phyloP scores from a whole-genome alignment of 2,888 invertebrate genomes.

The Acleris sparsana region DNA sequence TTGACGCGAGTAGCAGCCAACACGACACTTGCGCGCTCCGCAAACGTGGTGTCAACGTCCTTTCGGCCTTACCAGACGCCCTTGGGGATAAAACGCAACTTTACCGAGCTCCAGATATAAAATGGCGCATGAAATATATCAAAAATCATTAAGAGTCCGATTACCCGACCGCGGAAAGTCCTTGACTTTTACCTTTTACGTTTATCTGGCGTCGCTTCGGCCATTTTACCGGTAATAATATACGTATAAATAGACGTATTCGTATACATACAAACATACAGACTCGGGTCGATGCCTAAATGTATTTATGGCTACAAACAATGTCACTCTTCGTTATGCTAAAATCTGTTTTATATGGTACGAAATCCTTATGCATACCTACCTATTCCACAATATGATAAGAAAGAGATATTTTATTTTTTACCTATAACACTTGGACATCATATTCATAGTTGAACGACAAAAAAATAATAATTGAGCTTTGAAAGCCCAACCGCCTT shows the following conservation, averaged over 20 bases:
- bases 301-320: too few relatives aligned
- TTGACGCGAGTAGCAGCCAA: background rate
- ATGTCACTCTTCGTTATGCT: too few relatives aligned
- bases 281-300: too few relatives aligned
- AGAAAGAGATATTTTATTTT: too few relatives aligned
- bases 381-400: too few relatives aligned
- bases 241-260: background rate
- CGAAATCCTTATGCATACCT: too few relatives aligned
- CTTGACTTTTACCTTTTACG: conserved; percentile 30
- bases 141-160: conserved; percentile 20
- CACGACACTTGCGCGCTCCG: background rate
- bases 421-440: too few relatives aligned
- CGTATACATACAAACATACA: too few relatives aligned
- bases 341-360: too few relatives aligned
- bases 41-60: conserved; percentile 5
- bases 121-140: conserved; percentile 18
- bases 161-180: conserved; percentile 15
- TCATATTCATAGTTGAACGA: too few relatives aligned
- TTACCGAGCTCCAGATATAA: conserved; percentile 10
- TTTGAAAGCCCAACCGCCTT: too few relatives aligned
- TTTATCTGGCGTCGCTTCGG: conserved; percentile 2
- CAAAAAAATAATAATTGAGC: too few relatives aligned
- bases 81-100: conserved; percentile 15
- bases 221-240: background rate
- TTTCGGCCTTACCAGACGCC: conserved; percentile 5